Evolutionary conservation across 2,797 vertebrate species (phyloP).

Genomic region (Knipowitschia caucasica): DNA sequence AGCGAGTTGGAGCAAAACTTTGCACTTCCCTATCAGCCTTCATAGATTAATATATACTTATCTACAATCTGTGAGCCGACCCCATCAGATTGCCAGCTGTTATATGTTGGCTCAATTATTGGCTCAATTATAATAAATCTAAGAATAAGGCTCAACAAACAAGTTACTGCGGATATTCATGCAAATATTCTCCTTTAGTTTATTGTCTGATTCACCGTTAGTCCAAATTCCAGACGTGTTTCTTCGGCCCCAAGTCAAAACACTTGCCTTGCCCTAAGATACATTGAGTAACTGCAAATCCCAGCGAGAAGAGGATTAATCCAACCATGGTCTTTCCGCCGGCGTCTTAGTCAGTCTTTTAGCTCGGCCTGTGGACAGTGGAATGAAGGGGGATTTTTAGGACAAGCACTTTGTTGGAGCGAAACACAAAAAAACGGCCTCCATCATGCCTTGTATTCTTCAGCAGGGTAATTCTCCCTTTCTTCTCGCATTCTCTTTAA

Average conservation of each 20-base stretch:
- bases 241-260: slow-evolving; percentile 31
- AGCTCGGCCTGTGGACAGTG: slow-evolving; percentile 38
- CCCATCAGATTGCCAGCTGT: no score
- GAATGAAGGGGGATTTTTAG: slow-evolving; percentile 45
- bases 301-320: slow-evolving; percentile 50
- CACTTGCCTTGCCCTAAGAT: slow-evolving; percentile 40
- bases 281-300: slow-evolving; percentile 34
- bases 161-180: background rate
- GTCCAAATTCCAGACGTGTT: slow-evolving; percentile 23
- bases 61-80: no score
- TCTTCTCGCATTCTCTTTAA: slow-evolving; percentile 9
- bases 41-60: no score
- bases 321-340: slow-evolving; percentile 43
- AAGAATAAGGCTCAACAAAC: no score
- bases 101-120: no score
- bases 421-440: slow-evolving; percentile 52
- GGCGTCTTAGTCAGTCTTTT: slow-evolving; percentile 54
- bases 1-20: no score
- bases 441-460: slow-evolving; percentile 35
- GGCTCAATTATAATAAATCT: no score
- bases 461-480: slow-evolving; percentile 21
- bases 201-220: slow-evolving; percentile 7
- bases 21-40: no score
- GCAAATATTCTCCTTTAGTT: background rate
- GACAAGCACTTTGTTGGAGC: slow-evolving; percentile 51